Evolutionary conservation across 1,140 invertebrate species (phyloP).

Genomic region (Venustaconcha ellipsiformis): DNA sequence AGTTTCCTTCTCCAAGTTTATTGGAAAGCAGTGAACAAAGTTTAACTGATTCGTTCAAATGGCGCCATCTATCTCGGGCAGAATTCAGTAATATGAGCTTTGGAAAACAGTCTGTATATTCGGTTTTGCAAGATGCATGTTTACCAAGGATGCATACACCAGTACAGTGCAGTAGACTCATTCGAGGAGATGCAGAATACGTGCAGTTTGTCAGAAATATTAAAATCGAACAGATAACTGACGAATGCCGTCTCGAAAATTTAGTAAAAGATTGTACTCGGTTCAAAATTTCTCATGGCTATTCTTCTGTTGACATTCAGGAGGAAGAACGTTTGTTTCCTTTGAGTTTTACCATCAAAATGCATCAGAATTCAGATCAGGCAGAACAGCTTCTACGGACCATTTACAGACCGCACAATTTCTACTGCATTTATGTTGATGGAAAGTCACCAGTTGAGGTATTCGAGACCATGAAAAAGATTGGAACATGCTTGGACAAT

Average conservation of each 20-base stretch:
- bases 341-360: constrained; percentile 55
- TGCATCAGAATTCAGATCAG: constrained; percentile 51
- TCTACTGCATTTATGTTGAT: constrained; percentile 68
- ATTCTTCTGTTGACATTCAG: constrained; percentile 21
- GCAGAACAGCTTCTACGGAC: constrained; percentile 57
- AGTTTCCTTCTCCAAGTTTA: too few species aligned
- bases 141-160: too few species aligned
- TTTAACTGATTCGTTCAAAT: too few species aligned
- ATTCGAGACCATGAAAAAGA: constrained; percentile 37
- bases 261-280: constrained; percentile 35
- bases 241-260: constrained; percentile 20
- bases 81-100: too few species aligned
- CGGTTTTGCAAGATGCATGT: too few species aligned
- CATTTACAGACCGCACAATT: constrained; percentile 66
- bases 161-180: too few species aligned
- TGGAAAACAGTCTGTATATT: too few species aligned
- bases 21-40: too few species aligned
- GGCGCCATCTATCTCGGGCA: too few species aligned
- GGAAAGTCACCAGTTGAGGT: constrained; percentile 32
- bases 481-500: constrained; percentile 54
- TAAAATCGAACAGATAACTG: background rate
- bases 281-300: constrained; percentile 32
- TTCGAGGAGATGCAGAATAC: too few species aligned
- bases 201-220: background rate
- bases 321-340: constrained; percentile 52